A percentile compares a stretch with the other conserved stretches of the same genome.
Conservation (phyloP, 2,888 invertebrate species). For the Pristionchus fissidentatus region DNA sequence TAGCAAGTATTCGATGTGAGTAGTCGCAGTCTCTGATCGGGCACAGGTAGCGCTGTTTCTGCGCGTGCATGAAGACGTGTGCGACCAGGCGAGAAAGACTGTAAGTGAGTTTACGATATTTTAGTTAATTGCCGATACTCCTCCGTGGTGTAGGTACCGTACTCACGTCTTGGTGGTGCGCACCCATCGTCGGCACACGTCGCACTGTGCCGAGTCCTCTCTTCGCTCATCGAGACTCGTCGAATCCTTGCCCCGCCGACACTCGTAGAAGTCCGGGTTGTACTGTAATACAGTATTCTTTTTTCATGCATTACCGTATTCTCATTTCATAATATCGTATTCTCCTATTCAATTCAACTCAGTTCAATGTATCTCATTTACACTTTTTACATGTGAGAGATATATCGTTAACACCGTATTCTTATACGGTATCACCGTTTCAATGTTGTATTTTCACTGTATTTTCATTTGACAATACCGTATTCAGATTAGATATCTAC, state of each 20-base stretch:
- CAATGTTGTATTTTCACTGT: too few relatives aligned
- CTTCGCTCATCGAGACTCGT: too few relatives aligned
- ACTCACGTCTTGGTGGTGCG: not conserved
- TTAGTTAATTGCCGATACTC: not conserved
- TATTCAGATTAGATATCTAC: too few relatives aligned
- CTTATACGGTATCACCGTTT: too few relatives aligned
- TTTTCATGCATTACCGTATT: too few relatives aligned
- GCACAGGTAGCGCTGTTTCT: constrained; percentile 1
- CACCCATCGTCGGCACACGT: constrained; percentile 1
- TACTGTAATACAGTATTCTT: not conserved
- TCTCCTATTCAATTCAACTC: too few relatives aligned
- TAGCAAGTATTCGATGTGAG: too few relatives aligned
- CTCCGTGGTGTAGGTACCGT: not conserved
- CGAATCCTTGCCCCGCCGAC: not conserved
- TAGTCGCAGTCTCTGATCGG: not conserved
- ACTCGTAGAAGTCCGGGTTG: not conserved
- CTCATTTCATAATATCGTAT: too few relatives aligned
- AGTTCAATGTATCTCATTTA: too few relatives aligned
- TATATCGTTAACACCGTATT: too few relatives aligned
- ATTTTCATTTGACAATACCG: too few relatives aligned
- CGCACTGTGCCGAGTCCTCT: not conserved
- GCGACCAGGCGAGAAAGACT: not conserved
- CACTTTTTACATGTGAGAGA: too few relatives aligned
- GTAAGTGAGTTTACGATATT: not conserved
- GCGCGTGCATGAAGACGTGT: not conserved